Evolutionary conservation across 2,888 invertebrate species (phyloP).

Genomic region (Spilosoma lubricipeda): DNA sequence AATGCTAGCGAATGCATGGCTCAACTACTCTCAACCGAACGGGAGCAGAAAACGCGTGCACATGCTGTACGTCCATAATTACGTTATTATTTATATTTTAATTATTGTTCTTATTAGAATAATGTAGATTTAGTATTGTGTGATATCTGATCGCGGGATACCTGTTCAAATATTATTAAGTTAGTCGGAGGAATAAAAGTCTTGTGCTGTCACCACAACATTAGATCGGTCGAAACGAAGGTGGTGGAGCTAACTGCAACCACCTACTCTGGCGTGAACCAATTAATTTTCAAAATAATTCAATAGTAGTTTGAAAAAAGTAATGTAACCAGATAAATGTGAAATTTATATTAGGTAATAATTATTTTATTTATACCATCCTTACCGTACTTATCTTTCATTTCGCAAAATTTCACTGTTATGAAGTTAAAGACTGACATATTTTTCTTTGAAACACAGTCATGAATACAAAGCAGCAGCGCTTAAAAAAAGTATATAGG

Average conservation of each 20-base stretch:
- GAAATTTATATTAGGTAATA: background rate
- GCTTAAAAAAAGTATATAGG: slow-evolving; percentile 44
- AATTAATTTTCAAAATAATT: background rate
- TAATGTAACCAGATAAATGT: background rate
- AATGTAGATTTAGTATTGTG: no score
- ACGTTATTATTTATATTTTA: no score
- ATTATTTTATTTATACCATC: background rate
- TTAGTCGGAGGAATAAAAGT: no score
- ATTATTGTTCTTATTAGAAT: no score
- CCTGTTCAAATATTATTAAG: no score
- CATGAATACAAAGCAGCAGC: slow-evolving; percentile 53
- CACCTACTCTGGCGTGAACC: background rate
- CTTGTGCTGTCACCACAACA: no score
- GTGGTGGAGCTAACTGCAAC: no score
- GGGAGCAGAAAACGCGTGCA: background rate
- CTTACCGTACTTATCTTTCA: slow-evolving; percentile 30
- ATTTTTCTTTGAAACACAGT: slow-evolving; percentile 60
- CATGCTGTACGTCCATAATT: background rate
- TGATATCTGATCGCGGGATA: no score
- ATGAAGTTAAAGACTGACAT: slow-evolving; percentile 57
- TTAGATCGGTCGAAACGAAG: no score
- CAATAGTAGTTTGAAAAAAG: background rate
- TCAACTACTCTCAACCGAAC: background rate
- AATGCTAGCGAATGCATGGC: background rate
- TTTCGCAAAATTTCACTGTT: slow-evolving; percentile 51